Percentiles rank a stretch among this genome's conserved stretches.
These are phyloP conservation scores for Pachycephus smyrnensis DNA, from an alignment of 2,888 invertebrate species.

Conservation along the genomic window DNA sequence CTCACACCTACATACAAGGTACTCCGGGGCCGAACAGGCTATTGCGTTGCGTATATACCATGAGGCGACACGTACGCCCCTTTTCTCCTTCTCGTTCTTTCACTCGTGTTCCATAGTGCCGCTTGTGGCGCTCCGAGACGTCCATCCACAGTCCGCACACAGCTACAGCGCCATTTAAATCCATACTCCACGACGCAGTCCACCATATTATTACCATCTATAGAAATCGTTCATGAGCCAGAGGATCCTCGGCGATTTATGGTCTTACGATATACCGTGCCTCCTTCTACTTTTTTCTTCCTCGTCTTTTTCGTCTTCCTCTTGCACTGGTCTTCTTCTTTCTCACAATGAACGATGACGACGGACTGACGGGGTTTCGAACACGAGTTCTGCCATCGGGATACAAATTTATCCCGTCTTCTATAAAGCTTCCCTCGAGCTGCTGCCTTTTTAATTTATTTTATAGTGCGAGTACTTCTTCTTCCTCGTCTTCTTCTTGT, in stretches of 20 bases:
- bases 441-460: background rate
- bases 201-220: constrained; percentile 27
- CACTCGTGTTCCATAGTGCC: background rate
- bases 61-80: constrained; percentile 2
- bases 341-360: background rate
- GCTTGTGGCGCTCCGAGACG: constrained; percentile 8
- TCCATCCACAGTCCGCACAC: constrained; percentile 23
- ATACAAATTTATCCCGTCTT: background rate
- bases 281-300: background rate
- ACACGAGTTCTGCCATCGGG: background rate
- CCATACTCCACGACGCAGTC: constrained; percentile 10
- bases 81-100: constrained; percentile 1
- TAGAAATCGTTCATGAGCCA: constrained; percentile 25
- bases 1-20: constrained; percentile 29
- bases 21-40: constrained; percentile 1
- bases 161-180: constrained; percentile 26
- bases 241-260: constrained; percentile 21
- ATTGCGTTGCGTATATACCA: background rate
- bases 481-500: background rate
- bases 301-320: background rate
- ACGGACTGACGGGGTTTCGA: background rate
- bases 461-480: background rate
- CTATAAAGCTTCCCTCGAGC: background rate
- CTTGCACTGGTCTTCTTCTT: background rate
- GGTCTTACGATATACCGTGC: constrained; percentile 17